Conservation (phyloP, 2,797 vertebrate species). For the Chiloscyllium punctatum region DNA sequence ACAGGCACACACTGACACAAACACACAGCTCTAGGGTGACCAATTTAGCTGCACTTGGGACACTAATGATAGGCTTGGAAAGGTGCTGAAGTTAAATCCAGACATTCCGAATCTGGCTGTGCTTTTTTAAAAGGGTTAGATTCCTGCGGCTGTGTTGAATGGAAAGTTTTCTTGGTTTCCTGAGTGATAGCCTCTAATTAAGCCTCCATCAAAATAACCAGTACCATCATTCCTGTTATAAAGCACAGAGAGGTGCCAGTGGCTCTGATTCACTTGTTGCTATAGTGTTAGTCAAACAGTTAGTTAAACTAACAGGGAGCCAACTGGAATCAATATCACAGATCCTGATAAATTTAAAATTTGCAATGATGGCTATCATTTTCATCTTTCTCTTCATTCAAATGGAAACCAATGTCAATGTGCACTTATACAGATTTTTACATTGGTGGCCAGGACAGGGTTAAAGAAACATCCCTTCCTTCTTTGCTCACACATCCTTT, state of each 20-base stretch:
- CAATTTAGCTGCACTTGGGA: background rate
- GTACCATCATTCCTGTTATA: background rate
- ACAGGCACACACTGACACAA: background rate
- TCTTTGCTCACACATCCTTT: background rate
- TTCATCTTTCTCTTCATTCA: background rate
- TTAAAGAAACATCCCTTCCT: background rate
- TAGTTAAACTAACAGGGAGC: no score
- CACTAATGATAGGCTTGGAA: background rate
- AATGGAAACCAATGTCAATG: background rate
- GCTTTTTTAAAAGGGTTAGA: background rate
- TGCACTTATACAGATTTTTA: no score
- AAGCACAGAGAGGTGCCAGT: background rate
- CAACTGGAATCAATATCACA: background rate
- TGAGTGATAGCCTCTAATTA: constrained; percentile 11
- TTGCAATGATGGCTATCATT: background rate
- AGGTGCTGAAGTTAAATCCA: background rate
- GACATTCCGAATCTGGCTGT: background rate
- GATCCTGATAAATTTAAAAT: background rate
- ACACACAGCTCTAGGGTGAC: background rate
- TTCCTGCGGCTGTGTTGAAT: background rate
- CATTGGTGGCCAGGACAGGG: background rate
- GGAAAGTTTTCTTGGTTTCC: constrained; percentile 9
- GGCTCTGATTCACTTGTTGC: background rate
- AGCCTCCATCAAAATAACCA: background rate
- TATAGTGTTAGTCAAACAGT: background rate